Evolutionary conservation across 2,797 vertebrate genomes (phyloP).

Genomic region (Poecilia velifera): DNA sequence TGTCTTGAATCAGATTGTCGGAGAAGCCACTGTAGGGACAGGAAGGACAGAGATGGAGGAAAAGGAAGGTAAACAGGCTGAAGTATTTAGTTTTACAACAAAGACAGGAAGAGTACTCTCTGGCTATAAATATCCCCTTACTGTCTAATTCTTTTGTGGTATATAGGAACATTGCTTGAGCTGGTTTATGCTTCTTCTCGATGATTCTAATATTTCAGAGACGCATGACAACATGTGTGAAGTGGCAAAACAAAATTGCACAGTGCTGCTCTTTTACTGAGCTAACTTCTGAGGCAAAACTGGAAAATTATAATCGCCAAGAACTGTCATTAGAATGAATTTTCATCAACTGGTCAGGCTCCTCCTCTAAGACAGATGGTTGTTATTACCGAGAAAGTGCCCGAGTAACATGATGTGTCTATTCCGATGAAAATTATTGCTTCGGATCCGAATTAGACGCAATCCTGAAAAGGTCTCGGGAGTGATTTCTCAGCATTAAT

Average conservation of each 20-base stretch:
- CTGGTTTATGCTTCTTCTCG: constrained; percentile 33
- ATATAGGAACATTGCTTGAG: constrained; percentile 48
- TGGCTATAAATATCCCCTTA: constrained; percentile 62
- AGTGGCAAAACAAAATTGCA: background rate
- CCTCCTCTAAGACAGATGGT: constrained; percentile 9
- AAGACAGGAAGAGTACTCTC: constrained; percentile 46
- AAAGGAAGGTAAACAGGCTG: constrained; percentile 42
- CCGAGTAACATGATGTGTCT: constrained; percentile 18
- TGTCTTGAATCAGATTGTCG: constrained; percentile 93
- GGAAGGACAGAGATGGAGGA: constrained; percentile 1
- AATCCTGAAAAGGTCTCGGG: constrained; percentile 2
- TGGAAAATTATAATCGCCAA: constrained; percentile 32
- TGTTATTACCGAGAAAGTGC: constrained; percentile 19
- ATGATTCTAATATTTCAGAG: constrained; percentile 46
- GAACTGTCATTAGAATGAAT: constrained; percentile 20
- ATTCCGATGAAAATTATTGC: constrained; percentile 1
- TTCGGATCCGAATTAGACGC: background rate
- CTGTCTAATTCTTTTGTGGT: constrained; percentile 48
- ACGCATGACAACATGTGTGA: constrained; percentile 20
- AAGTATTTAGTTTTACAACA: constrained; percentile 55
- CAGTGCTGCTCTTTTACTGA: background rate
- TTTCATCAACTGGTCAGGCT: constrained; percentile 5
- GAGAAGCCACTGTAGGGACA: constrained; percentile 87
- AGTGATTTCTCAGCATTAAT: constrained; percentile 13
- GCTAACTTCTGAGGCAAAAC: constrained; percentile 12